Percentiles rank a stretch among this genome's conserved stretches.
Conservation (phyloP, 1,140 invertebrate species). For the Phymastichus coffea region DNA sequence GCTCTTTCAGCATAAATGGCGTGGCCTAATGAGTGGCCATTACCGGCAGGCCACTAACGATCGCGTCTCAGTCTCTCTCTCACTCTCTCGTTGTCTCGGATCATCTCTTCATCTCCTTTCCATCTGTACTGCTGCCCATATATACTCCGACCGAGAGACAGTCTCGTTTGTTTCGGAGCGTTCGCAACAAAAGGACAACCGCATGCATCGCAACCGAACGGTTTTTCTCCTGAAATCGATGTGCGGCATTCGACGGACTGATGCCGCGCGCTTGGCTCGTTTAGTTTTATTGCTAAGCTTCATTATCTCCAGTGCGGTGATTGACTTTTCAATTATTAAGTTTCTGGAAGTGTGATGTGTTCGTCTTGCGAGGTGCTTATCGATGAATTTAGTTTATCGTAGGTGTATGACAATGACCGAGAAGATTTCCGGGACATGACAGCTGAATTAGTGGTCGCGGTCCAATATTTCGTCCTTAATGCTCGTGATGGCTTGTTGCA, state of each 20-base stretch:
- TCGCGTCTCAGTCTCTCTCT: conserved; percentile 32
- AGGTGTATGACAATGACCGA: too few species aligned
- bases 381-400: too few species aligned
- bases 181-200: not conserved
- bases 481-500: conserved; percentile 23
- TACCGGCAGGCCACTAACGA: conserved; percentile 41
- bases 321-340: too few species aligned
- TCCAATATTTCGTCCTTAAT: conserved; percentile 48
- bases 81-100: not conserved
- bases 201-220: too few species aligned
- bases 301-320: too few species aligned
- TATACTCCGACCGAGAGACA: not conserved
- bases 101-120: not conserved
- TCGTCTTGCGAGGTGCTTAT: too few species aligned
- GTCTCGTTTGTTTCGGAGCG: conserved; percentile 8
- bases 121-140: not conserved
- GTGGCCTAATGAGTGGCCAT: conserved; percentile 43
- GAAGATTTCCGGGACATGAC: too few species aligned
- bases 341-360: too few species aligned
- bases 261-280: too few species aligned
- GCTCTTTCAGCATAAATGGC: conserved; percentile 39
- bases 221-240: too few species aligned
- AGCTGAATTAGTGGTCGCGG: conserved; percentile 49
- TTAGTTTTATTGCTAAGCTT: too few species aligned
- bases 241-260: too few species aligned